Percentiles rank a stretch among this genome's conserved stretches.
Conservation (phyloP, 2,888 invertebrate genomes). For the Drosophila mimica region DNA sequence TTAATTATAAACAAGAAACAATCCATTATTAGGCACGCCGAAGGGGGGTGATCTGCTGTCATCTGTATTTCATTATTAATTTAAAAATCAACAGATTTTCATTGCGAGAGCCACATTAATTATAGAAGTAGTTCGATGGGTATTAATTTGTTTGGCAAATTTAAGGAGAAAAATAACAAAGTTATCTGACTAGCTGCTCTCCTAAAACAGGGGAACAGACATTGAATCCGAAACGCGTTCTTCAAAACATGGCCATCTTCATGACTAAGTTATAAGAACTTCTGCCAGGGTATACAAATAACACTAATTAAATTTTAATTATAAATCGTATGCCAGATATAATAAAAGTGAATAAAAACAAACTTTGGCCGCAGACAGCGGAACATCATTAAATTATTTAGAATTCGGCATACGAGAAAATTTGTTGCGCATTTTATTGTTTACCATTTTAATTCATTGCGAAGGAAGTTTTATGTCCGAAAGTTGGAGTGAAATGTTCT, state of each 20-base stretch:
- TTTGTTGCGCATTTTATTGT: slow-evolving; percentile 65
- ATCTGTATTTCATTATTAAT: not conserved
- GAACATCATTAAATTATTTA: slow-evolving; percentile 46
- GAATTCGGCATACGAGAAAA: slow-evolving; percentile 19
- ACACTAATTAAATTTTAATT: slow-evolving; percentile 36
- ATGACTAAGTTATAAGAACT: not conserved
- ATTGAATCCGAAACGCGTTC: too few relatives aligned
- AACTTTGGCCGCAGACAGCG: slow-evolving; percentile 25
- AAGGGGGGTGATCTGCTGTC: not conserved
- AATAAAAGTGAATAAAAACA: slow-evolving; percentile 30
- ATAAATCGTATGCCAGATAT: slow-evolving; percentile 4
- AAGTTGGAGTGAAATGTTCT: slow-evolving; percentile 26
- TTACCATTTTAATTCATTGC: slow-evolving; percentile 39
- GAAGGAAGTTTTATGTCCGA: slow-evolving; percentile 17
- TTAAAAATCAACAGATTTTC: not conserved
- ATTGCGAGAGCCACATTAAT: not conserved
- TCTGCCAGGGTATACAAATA: not conserved
- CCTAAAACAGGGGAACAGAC: too few relatives aligned
- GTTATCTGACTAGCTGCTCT: not conserved
- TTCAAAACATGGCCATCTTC: not conserved
- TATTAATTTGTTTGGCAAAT: too few relatives aligned
- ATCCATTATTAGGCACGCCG: not conserved
- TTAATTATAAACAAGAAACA: not conserved
- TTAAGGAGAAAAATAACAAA: not conserved
- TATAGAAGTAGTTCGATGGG: too few relatives aligned